Evolutionary conservation across 2,888 invertebrate species (phyloP), one percentile per base, ranked within the genome.

Genomic region (Caenorhabditis sp.): DNA sequence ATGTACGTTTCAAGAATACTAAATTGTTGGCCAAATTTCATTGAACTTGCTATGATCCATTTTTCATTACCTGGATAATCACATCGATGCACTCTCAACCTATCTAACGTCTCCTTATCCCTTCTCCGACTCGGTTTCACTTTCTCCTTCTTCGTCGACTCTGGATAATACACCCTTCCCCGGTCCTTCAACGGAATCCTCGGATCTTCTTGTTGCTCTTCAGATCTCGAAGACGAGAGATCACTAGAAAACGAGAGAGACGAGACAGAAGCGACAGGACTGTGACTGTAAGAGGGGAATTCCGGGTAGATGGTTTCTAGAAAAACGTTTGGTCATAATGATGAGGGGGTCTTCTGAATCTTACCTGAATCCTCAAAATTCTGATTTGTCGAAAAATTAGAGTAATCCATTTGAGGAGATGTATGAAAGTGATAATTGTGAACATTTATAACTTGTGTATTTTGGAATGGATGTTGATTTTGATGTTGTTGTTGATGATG

Each of bases 81-180:
- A 61, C 84, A 84, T 20, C 58, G 43, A 64, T 84, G 83, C 12
- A 73, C 72, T 7, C 84, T 63, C 54, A 83, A 67, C 38, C 67
- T 59, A 54, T 77, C 77, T 63, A 84, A 59, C 20, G 77, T 78
- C 12, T 64, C 63, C 50, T 77, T 74, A 57, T 82, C 78, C 23
- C 78, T 52, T 31, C 76, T 43, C 17, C 63, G 65, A 27, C 66
- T 64, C 10, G 71, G 67, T 21, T 8, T 20, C 49, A 65, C 56
- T 27, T 72, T 72, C 36, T 67, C 63, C 26, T 65, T 64, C 38
- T 68, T 61, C 17, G 65, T 63, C 56, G 67, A 67, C 36, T 67
- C 64, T n/a, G 72, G 72, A 27, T 72, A 67, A 31, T 72, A 72
- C 1, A 72, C 53, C 1, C 61, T 52, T 3, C 20, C 23, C 21